Percentiles rank a stretch among this genome's conserved stretches.
phyloP scores from a whole-genome alignment of 2,888 invertebrate species.

The Cotesia congregata region DNA sequence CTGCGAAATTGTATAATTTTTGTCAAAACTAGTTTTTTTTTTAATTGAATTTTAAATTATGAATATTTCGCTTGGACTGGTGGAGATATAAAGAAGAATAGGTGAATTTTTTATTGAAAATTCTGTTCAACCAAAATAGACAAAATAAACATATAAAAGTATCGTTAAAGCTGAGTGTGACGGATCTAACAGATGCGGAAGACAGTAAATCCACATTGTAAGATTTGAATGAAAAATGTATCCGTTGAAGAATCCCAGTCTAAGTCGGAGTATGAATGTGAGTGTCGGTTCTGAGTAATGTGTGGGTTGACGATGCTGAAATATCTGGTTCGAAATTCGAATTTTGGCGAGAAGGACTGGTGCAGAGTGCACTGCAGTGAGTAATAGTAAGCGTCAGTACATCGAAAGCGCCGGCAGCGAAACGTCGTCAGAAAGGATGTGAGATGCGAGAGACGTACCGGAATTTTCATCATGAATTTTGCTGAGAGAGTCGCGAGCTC shows the following conservation, averaged over 20 bases:
- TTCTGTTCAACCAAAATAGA: too few relatives aligned
- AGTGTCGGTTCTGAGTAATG: neutral
- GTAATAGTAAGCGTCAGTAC: neutral
- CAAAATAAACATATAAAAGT: too few relatives aligned
- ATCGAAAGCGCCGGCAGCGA: neutral
- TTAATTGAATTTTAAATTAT: too few relatives aligned
- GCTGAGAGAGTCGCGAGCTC: conserved; percentile 16
- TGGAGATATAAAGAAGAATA: too few relatives aligned
- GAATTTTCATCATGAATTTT: conserved; percentile 15
- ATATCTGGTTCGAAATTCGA: conserved; percentile 27
- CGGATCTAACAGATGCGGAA: conserved; percentile 28
- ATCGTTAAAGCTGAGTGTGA: conserved; percentile 21
- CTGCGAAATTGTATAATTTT: too few relatives aligned
- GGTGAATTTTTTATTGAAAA: too few relatives aligned
- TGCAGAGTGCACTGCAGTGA: conserved; percentile 13
- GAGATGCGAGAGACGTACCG: conserved; percentile 9
- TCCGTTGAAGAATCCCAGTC: conserved; percentile 24
- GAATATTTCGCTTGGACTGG: too few relatives aligned
- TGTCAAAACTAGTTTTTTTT: too few relatives aligned
- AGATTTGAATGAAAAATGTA: conserved; percentile 35
- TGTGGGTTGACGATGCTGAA: conserved; percentile 1
- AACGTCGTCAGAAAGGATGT: neutral
- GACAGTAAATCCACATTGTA: conserved; percentile 19
- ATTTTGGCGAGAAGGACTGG: neutral
- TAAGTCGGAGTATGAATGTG: conserved; percentile 9